A percentile compares a stretch with the other conserved stretches of the same genome.
phyloP scores from a whole-genome alignment of 2,797 vertebrate genomes.

The Enteromius viviparus region DNA sequence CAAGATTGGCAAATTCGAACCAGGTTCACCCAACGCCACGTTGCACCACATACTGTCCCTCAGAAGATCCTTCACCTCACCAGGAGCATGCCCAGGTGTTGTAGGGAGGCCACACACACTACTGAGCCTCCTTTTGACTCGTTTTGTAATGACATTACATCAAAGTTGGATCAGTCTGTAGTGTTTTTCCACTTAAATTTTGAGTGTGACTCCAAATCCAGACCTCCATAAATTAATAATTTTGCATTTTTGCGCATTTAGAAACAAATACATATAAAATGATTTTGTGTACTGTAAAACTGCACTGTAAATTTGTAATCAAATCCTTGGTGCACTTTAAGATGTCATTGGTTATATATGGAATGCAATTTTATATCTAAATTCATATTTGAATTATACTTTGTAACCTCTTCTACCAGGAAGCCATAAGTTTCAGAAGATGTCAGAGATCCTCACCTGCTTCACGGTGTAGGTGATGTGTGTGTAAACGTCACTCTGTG shows the following conservation, averaged over 20 bases:
- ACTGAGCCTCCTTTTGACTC: no score
- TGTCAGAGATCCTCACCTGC: constrained; percentile 74
- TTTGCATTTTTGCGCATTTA: neutral
- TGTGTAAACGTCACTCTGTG: constrained; percentile 85
- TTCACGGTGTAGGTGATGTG: constrained; percentile 85
- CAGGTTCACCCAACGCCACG: no score
- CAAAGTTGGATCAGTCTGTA: no score
- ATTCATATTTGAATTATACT: neutral
- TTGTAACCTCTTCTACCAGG: neutral
- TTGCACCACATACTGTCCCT: no score
- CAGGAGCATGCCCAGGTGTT: no score
- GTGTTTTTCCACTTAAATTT: no score
- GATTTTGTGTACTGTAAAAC: neutral
- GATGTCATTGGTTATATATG: neutral
- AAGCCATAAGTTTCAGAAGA: neutral
- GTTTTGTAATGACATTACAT: no score
- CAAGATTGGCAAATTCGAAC: no score
- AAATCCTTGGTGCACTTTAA: neutral
- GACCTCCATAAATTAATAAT: no score
- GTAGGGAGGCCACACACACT: no score
- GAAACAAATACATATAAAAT: neutral
- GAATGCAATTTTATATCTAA: neutral
- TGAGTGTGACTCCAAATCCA: no score
- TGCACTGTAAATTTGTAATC: neutral
- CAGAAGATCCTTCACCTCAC: no score